Percentiles rank a stretch among this genome's conserved stretches.
These are phyloP conservation scores for Drosophila gaucha DNA, from an alignment of 2,888 invertebrate genomes.

Conservation along the genomic window DNA sequence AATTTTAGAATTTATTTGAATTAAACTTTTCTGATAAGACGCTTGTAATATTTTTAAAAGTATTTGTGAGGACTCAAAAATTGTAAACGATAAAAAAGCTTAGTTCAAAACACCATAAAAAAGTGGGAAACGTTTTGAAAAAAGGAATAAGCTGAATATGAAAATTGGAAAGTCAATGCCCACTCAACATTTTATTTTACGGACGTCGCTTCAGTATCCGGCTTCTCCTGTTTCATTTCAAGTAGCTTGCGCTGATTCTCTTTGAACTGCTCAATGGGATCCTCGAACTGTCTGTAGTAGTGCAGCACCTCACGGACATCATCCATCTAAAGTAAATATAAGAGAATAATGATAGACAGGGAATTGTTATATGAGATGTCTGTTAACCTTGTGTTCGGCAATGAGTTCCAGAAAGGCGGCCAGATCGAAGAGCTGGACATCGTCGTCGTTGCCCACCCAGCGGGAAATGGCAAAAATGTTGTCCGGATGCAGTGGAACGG, in stretches of 20 bases:
- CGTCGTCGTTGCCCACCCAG: constrained; percentile 97
- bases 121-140: no score
- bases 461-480: constrained; percentile 94
- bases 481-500: constrained; percentile 94
- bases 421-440: constrained; percentile 94
- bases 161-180: no score
- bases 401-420: constrained; percentile 96
- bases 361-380: background rate
- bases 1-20: no score
- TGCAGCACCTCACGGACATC: constrained; percentile 97
- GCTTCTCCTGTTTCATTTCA: constrained; percentile 88
- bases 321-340: constrained; percentile 87
- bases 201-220: background rate
- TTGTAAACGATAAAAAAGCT: no score
- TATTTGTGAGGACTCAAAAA: no score
- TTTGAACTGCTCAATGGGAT: constrained; percentile 96
- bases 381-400: constrained; percentile 87
- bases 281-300: constrained; percentile 96
- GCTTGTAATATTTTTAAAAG: no score
- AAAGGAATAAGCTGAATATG: no score
- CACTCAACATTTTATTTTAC: background rate
- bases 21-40: no score
- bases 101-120: no score
- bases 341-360: background rate
- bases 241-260: constrained; percentile 93